Base-by-base conservation (phyloP, 2,797 vertebrate species). In the Schizothorax lantsangensis region DNA sequence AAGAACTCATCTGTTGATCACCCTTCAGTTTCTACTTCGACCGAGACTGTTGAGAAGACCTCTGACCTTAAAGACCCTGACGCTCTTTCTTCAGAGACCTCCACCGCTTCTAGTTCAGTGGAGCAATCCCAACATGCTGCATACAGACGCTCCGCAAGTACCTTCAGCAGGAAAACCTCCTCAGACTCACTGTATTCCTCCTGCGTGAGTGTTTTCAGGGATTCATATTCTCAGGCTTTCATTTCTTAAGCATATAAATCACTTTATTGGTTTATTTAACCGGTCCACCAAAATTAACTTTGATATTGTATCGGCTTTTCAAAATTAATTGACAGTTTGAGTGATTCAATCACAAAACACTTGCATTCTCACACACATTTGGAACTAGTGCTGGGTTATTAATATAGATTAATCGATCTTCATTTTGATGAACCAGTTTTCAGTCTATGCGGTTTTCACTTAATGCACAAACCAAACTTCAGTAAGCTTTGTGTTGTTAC, bases 161-260 rank as follows among this genome's bases (percentile, higher is more conserved):
- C 89, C 43, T 59, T 92, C 54, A 93, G 91, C 92, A 91, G 88
- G 49, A 86, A 87, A 89, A 74, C 86, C 81, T 83, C 90, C 36
- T 0, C 93, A 5, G 93, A 94, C 26, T 94, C 91, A 40, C 71
- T 95, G 59, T 93, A 88, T 40, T 94, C 92, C 6, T 93, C 94
- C 0, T 75, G 89, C 2, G 94, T 95, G 84, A 94, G 94, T 94
- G 15, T 33, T 45, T 82, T 47, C 38, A 33, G 2, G 8, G 4
- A 64, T 12, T 77, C 9, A 17, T 52, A 11, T 52, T 26, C 68
- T 33, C 14, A 66, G 26, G 62, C 6, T 33, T 62, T 62, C n/a
- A n/a, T 26, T 62, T 59, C 23, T 59, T 62, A 62, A 26, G 11
- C n/a, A 2, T 62, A 23, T 62, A 26, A 10, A 10, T n/a, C 23